Base-by-base conservation (phyloP, 2,113 vertebrate species). In the Centropus bengalensis region DNA sequence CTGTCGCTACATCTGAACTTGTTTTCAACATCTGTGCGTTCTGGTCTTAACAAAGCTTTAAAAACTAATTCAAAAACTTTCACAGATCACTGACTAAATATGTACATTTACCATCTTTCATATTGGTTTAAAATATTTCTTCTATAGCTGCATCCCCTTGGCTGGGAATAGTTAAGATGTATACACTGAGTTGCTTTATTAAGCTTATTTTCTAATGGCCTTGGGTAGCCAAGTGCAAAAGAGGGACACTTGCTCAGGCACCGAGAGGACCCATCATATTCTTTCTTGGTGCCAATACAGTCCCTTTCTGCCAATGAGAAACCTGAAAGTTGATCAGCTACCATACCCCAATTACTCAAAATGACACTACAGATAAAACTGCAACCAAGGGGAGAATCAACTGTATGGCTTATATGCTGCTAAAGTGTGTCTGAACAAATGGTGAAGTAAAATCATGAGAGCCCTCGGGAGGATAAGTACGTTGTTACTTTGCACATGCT, bases 41-140 rank as follows among this genome's bases (percentile, higher is more conserved):
- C 98, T 99, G 98, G 99, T 99, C 99, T 99, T 99, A 99, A 99
- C 99, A 99, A 99, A 99, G 99, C 99, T 99, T 99, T 99, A 99
- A 99, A 99, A 99, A 99, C 98, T 98, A 98, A 98, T 98, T 98
- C 98, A 98, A 98, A 98, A 99, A 99, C 99, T 99, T 99, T 98
- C 98, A 99, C 98, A 98, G 98, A 98, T 98, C 98, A 98, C 98
- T 98, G 98, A 93, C 98, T 98, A 98, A 98, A 98, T 98, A 98
- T 97, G 98, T 97, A 98, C 98, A 98, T 98, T 98, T 98, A 98
- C 98, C 98, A 97, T 98, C 98, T 98, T 98, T 98, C 97, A 97
- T 97, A 91, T 80, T 93, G 97, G 97, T 98, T 97, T 97, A 97
- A 96, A 91, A 93, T 94, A 97, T 96, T 97, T 97, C 98, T 98